A percentile compares a stretch with the other conserved stretches of the same genome.
phyloP scores from a whole-genome alignment of 2,113 vertebrate species.

The Menidia beryllina region DNA sequence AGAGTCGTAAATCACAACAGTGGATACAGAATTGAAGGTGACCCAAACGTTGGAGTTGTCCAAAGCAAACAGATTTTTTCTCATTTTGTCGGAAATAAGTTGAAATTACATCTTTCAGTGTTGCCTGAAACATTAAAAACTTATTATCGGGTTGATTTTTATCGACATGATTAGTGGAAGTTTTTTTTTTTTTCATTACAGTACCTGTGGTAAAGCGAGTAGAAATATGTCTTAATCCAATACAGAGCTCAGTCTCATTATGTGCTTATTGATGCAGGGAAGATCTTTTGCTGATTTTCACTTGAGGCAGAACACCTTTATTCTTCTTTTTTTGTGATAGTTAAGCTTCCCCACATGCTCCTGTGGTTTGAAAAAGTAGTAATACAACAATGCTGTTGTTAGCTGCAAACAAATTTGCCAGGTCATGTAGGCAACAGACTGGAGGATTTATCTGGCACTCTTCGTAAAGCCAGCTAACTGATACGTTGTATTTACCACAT shows the following conservation, averaged over 20 bases:
- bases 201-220: neutral
- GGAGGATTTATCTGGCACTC: conserved; percentile 52
- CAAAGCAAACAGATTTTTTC: neutral
- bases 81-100: conserved; percentile 15
- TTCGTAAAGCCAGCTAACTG: conserved; percentile 41
- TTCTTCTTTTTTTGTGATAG: neutral
- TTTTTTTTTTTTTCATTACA: neutral
- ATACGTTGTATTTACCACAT: conserved; percentile 39
- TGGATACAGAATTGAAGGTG: conserved; percentile 46
- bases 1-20: conserved; percentile 47
- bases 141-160: neutral
- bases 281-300: neutral
- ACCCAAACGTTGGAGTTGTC: conserved; percentile 22
- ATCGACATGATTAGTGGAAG: neutral
- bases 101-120: conserved; percentile 13
- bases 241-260: neutral
- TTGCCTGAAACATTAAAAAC: neutral
- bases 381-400: conserved; percentile 32
- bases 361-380: conserved; percentile 20
- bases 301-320: conserved; percentile 11
- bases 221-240: neutral
- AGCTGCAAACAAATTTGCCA: conserved; percentile 42
- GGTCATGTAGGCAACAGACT: conserved; percentile 44
- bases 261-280: neutral
- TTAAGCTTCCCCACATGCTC: conserved; percentile 19